Evolutionary conservation across 64 coral and sea anemone genomes (phyloP), one percentile per base, ranked within the genome.

Genomic region (Cladopsammia gracilis): DNA sequence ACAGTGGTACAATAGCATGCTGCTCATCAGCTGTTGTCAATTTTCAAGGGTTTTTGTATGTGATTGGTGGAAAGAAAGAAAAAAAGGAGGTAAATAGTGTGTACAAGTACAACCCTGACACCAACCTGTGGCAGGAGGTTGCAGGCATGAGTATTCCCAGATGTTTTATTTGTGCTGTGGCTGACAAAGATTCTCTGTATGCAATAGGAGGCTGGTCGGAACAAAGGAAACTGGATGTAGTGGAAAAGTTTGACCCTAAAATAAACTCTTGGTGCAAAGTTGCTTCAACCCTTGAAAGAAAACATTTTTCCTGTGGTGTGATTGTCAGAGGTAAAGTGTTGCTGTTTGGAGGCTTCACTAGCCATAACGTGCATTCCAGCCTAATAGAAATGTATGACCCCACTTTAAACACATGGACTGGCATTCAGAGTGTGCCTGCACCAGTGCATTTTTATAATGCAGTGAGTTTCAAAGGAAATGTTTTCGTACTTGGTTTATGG

Each of bases 311-410:
- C 0, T 70, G 44, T 48, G 93, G 93, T 9, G 79, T 79, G n/a
- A 60, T 83, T 45, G 44, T 50, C 25, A 83, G 87, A 26, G 78
- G 78, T 42, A 76, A 11, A 16, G 77, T 95, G 62, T 95, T 86
- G 22, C 57, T 95, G 1, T 56, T 91, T 25, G 93, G 93, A 15
- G 93, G 93, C 11, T 0, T 54, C 6, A 54, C 52, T 54, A 1
- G 53, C 6, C 59, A 6, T 61, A 71, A 3, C 1, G 4, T 54
- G 6, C 11, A 62, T 62, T 54, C 73, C 8, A 13, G 34, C 6
- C 62, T 59, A 2, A 70, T 89, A 42, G 93, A 95, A 64, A 54
- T 77, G 60, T 95, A 95, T 72, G 72, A 90, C 61, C 90, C 78
- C 2, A 69, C 71, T 52, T 54, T 51, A 73, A 47, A 48, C 70